Percentiles rank a stretch among this genome's conserved stretches.
These are phyloP conservation scores for Craterocephalus amniculus DNA, from an alignment of 2,797 vertebrate species.

Conservation along the genomic window DNA sequence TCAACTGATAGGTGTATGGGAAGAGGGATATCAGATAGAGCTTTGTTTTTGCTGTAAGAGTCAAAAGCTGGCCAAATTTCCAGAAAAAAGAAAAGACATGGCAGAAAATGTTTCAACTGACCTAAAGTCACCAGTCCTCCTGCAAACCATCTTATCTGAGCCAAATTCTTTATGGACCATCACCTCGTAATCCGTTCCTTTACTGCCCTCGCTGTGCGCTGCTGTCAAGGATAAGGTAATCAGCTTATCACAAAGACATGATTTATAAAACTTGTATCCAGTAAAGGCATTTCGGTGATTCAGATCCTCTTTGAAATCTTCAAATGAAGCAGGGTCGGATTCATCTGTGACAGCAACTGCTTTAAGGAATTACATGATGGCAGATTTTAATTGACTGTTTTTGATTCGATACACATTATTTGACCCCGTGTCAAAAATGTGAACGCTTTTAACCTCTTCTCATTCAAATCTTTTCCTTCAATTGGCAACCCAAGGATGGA, in stretches of 20 bases:
- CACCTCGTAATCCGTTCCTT: constrained; percentile 82
- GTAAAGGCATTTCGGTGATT: constrained; percentile 66
- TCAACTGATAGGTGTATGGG: background rate
- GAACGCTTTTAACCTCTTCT: background rate
- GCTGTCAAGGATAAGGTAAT: constrained; percentile 90
- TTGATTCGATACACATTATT: constrained; percentile 6
- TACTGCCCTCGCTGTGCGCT: constrained; percentile 79
- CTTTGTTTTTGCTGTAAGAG: background rate
- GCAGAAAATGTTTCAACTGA: constrained; percentile 33
- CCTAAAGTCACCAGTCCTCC: constrained; percentile 50
- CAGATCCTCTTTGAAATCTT: constrained; percentile 55
- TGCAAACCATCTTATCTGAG: constrained; percentile 75
- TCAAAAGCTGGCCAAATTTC: background rate
- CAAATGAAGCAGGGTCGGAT: background rate
- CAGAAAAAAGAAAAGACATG: background rate
- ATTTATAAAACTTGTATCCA: constrained; percentile 83
- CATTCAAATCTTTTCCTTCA: constrained; percentile 9
- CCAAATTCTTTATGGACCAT: constrained; percentile 83
- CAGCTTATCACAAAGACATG: constrained; percentile 85
- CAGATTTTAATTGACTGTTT: background rate
- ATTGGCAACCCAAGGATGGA: constrained; percentile 26
- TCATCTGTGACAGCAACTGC: background rate
- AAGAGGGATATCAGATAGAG: fast-evolving
- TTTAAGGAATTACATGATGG: background rate
- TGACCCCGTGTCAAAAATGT: background rate